These are phyloP conservation scores for Pterophyllum scalare DNA, from an alignment of 2,113 vertebrate species.

Conservation along the genomic window DNA sequence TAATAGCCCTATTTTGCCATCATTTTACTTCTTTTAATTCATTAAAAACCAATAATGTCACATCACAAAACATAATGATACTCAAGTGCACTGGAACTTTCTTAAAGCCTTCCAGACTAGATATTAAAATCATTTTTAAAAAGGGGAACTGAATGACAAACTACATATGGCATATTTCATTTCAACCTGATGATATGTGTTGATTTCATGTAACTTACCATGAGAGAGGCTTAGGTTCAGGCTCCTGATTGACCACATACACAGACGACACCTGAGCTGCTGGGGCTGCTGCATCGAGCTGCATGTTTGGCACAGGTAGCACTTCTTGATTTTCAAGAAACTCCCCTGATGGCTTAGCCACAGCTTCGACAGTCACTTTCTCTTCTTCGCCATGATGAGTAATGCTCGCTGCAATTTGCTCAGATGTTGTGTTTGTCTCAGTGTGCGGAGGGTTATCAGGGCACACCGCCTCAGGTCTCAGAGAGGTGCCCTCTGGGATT, in stretches of 20 bases:
- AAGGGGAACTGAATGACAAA: background rate
- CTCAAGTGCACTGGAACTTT: background rate
- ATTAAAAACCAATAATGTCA: too few relatives aligned
- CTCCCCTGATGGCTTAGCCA: background rate
- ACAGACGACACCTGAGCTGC: conserved; percentile 16
- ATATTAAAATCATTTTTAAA: background rate
- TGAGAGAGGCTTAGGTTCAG: background rate
- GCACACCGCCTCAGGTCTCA: background rate
- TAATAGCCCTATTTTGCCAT: too few relatives aligned
- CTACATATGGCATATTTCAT: too few relatives aligned
- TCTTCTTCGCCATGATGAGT: background rate
- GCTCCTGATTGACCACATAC: conserved; percentile 22
- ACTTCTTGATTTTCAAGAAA: conserved; percentile 6
- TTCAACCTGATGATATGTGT: background rate
- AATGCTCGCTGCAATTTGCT: background rate
- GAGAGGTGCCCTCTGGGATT: background rate
- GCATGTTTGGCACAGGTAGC: conserved; percentile 3
- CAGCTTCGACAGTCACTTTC: background rate
- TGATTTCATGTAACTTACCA: conserved; percentile 48
- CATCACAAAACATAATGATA: background rate
- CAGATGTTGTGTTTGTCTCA: conserved; percentile 13
- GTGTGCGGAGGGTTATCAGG: background rate
- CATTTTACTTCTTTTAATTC: too few relatives aligned
- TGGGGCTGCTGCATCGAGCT: background rate
- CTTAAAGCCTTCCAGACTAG: background rate